Evolutionary conservation across 2,888 invertebrate genomes (phyloP).

Genomic region (Gisinianus flammeolus): DNA sequence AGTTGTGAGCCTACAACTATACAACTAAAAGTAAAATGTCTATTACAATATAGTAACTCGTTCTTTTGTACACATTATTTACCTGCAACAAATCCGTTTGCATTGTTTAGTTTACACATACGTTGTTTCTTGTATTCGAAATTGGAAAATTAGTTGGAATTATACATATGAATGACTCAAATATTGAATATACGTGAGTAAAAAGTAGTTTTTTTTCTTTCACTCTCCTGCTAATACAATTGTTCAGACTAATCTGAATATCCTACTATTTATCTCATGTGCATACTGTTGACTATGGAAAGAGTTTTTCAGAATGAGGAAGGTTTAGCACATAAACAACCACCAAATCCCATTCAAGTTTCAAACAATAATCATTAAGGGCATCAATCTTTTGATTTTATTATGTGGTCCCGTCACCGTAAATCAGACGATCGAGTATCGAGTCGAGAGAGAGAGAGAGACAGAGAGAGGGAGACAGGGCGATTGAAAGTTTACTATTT

Average conservation of each 20-base stretch:
- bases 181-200: too few species aligned
- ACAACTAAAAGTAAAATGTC: too few species aligned
- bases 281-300: background rate
- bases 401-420: conserved; percentile 13
- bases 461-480: background rate
- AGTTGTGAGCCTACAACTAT: too few species aligned
- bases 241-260: background rate
- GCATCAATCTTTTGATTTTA: conserved; percentile 33
- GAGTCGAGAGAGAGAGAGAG: background rate
- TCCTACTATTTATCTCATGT: background rate
- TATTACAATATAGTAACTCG: too few species aligned
- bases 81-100: too few species aligned
- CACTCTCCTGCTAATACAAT: background rate
- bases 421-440: conserved; percentile 31
- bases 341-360: conserved; percentile 15
- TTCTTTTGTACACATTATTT: too few species aligned
- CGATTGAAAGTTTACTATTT: background rate
- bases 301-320: conserved; percentile 19
- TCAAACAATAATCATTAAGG: conserved; percentile 34
- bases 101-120: too few species aligned
- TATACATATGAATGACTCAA: too few species aligned
- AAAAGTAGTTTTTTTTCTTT: background rate
- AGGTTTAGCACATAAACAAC: conserved; percentile 28
- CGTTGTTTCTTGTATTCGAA: too few species aligned
- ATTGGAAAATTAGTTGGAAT: too few species aligned